Evolutionary conservation across 2,113 vertebrate genomes (phyloP).

Genomic region (Ivindomyrus marchei): DNA sequence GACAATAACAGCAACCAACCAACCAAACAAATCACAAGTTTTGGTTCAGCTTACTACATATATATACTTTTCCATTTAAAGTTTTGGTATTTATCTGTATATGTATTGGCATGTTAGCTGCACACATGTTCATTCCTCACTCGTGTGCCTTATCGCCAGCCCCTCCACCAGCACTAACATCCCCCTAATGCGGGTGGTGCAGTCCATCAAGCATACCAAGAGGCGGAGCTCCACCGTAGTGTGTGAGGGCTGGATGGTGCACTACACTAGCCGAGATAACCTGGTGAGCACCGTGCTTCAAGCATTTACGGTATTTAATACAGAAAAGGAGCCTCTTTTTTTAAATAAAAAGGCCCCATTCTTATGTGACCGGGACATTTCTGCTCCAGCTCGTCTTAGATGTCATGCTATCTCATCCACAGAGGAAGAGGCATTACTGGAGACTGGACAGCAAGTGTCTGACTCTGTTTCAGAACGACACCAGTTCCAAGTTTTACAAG

Average conservation of each 20-base stretch:
- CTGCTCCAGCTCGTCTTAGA: background rate
- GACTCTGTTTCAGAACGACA: constrained; percentile 93
- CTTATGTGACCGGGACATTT: background rate
- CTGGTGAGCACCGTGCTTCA: constrained; percentile 69
- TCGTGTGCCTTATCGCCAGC: constrained; percentile 49
- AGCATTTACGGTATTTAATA: background rate
- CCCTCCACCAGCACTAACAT: constrained; percentile 98
- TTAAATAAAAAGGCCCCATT: background rate
- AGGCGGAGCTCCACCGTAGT: constrained; percentile 96
- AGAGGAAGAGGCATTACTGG: constrained; percentile 98
- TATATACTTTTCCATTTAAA: background rate
- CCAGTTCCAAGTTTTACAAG: constrained; percentile 95
- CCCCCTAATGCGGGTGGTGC: constrained; percentile 96
- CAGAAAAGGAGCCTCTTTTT: background rate
- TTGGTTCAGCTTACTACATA: background rate
- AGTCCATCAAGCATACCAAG: constrained; percentile 95
- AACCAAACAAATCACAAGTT: background rate
- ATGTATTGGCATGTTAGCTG: background rate
- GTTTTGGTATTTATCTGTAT: background rate
- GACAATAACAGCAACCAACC: background rate
- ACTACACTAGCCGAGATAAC: constrained; percentile 91
- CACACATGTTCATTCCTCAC: background rate
- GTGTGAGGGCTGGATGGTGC: constrained; percentile 99
- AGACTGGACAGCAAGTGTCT: constrained; percentile 94
- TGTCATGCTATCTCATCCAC: constrained; percentile 41